Percentiles rank a stretch among this genome's conserved stretches.
These are phyloP conservation scores for Pollenia griseotomentosa DNA, from an alignment of 2,888 invertebrate species.

Conservation along the genomic window DNA sequence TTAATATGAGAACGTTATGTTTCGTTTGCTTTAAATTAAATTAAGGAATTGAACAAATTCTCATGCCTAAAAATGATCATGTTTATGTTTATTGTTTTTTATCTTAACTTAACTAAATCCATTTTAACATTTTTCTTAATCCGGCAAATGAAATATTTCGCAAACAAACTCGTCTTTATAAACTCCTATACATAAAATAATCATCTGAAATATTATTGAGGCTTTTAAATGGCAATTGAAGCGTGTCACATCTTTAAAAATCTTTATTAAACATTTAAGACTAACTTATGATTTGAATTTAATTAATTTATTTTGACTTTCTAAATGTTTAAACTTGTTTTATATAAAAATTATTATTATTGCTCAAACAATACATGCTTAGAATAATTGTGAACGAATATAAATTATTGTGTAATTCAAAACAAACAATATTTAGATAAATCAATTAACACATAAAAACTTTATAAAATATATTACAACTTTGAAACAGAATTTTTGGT, in stretches of 20 bases:
- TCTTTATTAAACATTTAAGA: slow-evolving; percentile 1
- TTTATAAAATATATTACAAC: slow-evolving; percentile 19
- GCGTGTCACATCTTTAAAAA: not conserved
- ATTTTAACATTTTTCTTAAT: too few relatives aligned
- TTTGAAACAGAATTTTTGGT: slow-evolving; percentile 33
- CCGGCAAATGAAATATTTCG: too few relatives aligned
- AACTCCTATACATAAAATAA: not conserved
- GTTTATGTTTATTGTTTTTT: too few relatives aligned
- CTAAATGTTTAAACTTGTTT: slow-evolving; percentile 28
- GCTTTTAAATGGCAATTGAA: slow-evolving; percentile 11
- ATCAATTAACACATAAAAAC: slow-evolving; percentile 9
- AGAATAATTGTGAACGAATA: slow-evolving; percentile 54
- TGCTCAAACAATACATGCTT: slow-evolving; percentile 52
- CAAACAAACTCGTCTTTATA: too few relatives aligned
- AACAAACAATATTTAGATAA: slow-evolving; percentile 18
- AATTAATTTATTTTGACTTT: slow-evolving; percentile 27
- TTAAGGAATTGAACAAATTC: too few relatives aligned
- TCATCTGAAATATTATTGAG: not conserved
- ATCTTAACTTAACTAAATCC: too few relatives aligned
- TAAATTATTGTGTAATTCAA: slow-evolving; percentile 49
- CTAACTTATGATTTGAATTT: slow-evolving; percentile 45
- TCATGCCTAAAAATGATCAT: too few relatives aligned
- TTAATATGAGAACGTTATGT: too few relatives aligned
- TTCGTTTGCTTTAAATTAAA: too few relatives aligned
- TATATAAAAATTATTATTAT: slow-evolving; percentile 26